Percentiles rank a stretch among this genome's conserved stretches.
Evolutionary conservation across 2,113 vertebrate genomes (phyloP).

Genomic region (Astatoreochromis straeleni): DNA sequence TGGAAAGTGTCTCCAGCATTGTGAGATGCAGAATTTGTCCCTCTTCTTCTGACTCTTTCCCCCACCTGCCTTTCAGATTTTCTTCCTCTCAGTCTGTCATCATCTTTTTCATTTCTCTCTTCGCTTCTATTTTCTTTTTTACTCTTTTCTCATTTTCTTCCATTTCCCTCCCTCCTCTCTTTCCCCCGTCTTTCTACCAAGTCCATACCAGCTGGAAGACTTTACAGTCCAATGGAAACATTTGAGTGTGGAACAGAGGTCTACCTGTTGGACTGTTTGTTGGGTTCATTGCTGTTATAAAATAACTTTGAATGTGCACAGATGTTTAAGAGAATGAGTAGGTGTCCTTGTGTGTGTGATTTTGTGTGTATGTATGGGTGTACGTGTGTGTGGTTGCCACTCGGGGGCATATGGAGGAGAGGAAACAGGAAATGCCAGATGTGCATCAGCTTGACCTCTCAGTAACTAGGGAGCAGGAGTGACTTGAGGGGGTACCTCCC

Average conservation of each 20-base stretch:
- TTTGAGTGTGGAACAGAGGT: constrained; percentile 18
- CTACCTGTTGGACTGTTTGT: constrained; percentile 10
- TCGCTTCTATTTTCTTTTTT: not conserved
- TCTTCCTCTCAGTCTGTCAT: not conserved
- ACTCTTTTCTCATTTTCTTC: not conserved
- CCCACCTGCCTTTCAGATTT: not conserved
- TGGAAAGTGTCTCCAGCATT: constrained; percentile 58
- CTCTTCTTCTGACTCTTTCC: not conserved
- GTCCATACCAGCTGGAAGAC: constrained; percentile 28
- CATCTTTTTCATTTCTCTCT: not conserved
- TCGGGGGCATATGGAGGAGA: constrained; percentile 41
- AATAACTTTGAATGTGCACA: constrained; percentile 2
- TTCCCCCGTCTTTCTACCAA: not conserved
- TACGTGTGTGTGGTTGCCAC: not conserved
- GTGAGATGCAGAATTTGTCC: constrained; percentile 15
- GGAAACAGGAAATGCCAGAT: constrained; percentile 70
- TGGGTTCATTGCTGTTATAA: not conserved
- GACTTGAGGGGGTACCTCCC: constrained; percentile 13
- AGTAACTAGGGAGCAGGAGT: constrained; percentile 12
- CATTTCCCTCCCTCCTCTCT: not conserved
- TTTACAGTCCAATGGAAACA: constrained; percentile 45
- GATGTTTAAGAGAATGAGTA: constrained; percentile 2
- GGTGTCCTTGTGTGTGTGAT: not conserved
- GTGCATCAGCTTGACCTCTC: constrained; percentile 65
- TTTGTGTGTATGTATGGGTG: not conserved